These are phyloP conservation scores for Tethea ocularis DNA, from an alignment of 2,888 invertebrate species.

Conservation along the genomic window DNA sequence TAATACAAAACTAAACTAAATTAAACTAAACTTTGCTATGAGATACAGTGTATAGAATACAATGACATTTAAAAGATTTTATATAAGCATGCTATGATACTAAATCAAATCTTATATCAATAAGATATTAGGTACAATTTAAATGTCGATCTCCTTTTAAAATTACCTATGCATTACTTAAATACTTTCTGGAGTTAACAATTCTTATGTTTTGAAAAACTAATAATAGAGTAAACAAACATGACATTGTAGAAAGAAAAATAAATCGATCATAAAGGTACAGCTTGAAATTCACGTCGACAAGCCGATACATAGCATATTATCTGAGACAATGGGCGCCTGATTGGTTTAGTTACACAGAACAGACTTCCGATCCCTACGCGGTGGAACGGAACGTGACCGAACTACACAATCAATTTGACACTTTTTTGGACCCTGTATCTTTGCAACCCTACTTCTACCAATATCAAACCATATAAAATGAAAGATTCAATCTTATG, in stretches of 20 bases:
- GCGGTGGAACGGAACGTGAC: conserved; percentile 61
- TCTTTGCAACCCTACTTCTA: conserved; percentile 21
- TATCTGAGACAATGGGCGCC: conserved; percentile 68
- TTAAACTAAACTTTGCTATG: neutral
- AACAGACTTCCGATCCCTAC: conserved; percentile 65
- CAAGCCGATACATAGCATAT: conserved; percentile 51
- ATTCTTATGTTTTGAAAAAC: too few relatives aligned
- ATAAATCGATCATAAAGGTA: conserved; percentile 22
- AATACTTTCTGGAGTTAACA: too few relatives aligned
- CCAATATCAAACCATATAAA: conserved; percentile 8
- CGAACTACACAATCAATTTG: conserved; percentile 60
- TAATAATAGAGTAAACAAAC: neutral
- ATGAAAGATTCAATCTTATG: conserved; percentile 14
- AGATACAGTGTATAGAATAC: too few relatives aligned
- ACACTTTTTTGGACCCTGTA: conserved; percentile 56
- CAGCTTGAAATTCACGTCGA: conserved; percentile 36
- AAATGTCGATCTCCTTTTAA: too few relatives aligned
- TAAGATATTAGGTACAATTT: too few relatives aligned
- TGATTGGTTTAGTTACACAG: conserved; percentile 79
- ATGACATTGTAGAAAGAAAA: neutral
- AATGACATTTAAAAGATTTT: too few relatives aligned
- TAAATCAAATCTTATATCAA: too few relatives aligned
- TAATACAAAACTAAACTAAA: too few relatives aligned
- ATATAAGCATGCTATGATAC: too few relatives aligned
- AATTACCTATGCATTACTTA: too few relatives aligned